Evolutionary conservation across 2,888 invertebrate genomes (phyloP).

Genomic region (Gymnocheta viridis): DNA sequence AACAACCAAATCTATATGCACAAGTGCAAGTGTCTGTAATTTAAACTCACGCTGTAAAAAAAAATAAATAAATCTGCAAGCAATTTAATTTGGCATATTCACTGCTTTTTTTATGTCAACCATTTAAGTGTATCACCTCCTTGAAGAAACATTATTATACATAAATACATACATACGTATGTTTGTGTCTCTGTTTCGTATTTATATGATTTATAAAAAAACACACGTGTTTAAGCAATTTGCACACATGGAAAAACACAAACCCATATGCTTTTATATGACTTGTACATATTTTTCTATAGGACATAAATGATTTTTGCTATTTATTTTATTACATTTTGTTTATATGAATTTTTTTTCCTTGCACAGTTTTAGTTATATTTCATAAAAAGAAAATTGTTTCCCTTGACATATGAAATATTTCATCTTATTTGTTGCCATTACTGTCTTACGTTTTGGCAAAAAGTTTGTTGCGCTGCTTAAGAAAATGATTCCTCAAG

Average conservation of each 20-base stretch:
- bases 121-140: slow-evolving; percentile 38
- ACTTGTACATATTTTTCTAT: background rate
- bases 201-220: background rate
- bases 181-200: background rate
- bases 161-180: background rate
- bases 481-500: background rate
- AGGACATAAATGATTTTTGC: slow-evolving; percentile 38
- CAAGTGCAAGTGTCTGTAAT: background rate
- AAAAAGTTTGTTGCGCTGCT: background rate
- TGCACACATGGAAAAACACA: background rate
- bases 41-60: slow-evolving; percentile 17
- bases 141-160: background rate
- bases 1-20: background rate
- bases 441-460: background rate
- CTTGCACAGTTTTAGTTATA: background rate
- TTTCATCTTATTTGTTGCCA: background rate
- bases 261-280: background rate
- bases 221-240: slow-evolving; percentile 2
- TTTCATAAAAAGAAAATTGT: background rate
- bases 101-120: slow-evolving; percentile 14
- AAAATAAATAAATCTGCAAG: slow-evolving; percentile 47
- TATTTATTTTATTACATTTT: slow-evolving; percentile 43
- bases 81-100: slow-evolving; percentile 57
- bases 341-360: background rate
- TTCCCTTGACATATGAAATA: background rate